A percentile compares a stretch with the other conserved stretches of the same genome.
Evolutionary conservation across 2,113 vertebrate genomes (phyloP).

Genomic region (Falco punctatus): DNA sequence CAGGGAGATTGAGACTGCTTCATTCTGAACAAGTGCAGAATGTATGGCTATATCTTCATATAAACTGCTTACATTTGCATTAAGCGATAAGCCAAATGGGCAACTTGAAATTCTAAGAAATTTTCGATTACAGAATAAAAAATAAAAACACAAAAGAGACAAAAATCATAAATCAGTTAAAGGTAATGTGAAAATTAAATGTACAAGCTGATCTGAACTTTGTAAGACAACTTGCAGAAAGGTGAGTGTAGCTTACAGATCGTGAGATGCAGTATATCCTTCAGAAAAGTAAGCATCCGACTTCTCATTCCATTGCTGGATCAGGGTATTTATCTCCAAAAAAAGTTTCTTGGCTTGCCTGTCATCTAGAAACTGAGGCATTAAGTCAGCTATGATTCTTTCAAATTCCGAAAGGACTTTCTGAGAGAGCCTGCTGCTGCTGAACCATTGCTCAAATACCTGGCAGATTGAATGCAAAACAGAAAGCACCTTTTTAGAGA

Average conservation of each 20-base stretch:
- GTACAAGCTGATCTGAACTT: background rate
- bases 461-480: background rate
- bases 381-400: background rate
- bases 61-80: background rate
- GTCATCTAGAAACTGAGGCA: background rate
- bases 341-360: background rate
- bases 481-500: background rate
- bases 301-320: conserved; percentile 35
- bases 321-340: background rate
- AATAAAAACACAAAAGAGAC: background rate
- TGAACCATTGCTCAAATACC: conserved; percentile 55
- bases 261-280: background rate
- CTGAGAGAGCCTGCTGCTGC: background rate
- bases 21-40: background rate
- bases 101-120: background rate
- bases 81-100: background rate
- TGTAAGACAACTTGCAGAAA: background rate
- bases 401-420: background rate
- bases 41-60: background rate
- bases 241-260: conserved; percentile 46
- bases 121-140: background rate
- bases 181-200: background rate
- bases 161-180: background rate
- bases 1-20: background rate
- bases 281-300: background rate